phyloP scores from a whole-genome alignment of 1,140 invertebrate genomes.

The Drosophila athabasca region DNA sequence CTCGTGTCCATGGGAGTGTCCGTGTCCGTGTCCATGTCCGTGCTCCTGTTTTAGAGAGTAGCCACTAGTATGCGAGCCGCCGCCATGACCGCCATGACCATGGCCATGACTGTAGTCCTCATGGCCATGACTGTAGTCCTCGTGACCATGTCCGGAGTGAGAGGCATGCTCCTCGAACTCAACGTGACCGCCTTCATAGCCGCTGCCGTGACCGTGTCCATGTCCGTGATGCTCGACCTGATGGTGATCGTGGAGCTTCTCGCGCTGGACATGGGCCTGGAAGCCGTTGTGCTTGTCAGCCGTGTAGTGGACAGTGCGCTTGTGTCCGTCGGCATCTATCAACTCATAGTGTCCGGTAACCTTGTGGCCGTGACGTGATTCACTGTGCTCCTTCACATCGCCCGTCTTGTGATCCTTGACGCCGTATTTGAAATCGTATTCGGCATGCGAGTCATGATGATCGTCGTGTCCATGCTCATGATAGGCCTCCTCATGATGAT shows the following conservation, averaged over 20 bases:
- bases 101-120: constrained; percentile 46
- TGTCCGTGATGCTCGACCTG: constrained; percentile 69
- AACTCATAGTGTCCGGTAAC: constrained; percentile 83
- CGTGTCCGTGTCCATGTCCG: constrained; percentile 45
- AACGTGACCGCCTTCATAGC: constrained; percentile 64
- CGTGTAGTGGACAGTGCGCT: constrained; percentile 83
- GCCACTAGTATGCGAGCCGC: constrained; percentile 29
- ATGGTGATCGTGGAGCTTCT: constrained; percentile 79
- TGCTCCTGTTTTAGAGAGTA: constrained; percentile 48
- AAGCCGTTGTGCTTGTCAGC: constrained; percentile 83
- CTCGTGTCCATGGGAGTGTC: constrained; percentile 49
- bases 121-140: constrained; percentile 43
- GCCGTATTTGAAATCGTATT: constrained; percentile 73
- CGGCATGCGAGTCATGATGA: constrained; percentile 67
- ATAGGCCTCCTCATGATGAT: constrained; percentile 20
- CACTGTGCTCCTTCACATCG: constrained; percentile 68
- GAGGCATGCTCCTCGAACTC: constrained; percentile 62
- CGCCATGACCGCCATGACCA: constrained; percentile 29
- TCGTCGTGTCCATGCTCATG: constrained; percentile 50
- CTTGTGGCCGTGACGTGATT: constrained; percentile 69
- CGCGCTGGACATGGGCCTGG: constrained; percentile 79
- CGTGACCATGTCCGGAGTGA: constrained; percentile 43
- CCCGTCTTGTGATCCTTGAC: constrained; percentile 77
- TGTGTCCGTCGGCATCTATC: constrained; percentile 84
- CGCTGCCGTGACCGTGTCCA: constrained; percentile 49